These are phyloP conservation scores for Seriola quinqueradiata DNA, from an alignment of 2,113 vertebrate species.

Conservation along the genomic window DNA sequence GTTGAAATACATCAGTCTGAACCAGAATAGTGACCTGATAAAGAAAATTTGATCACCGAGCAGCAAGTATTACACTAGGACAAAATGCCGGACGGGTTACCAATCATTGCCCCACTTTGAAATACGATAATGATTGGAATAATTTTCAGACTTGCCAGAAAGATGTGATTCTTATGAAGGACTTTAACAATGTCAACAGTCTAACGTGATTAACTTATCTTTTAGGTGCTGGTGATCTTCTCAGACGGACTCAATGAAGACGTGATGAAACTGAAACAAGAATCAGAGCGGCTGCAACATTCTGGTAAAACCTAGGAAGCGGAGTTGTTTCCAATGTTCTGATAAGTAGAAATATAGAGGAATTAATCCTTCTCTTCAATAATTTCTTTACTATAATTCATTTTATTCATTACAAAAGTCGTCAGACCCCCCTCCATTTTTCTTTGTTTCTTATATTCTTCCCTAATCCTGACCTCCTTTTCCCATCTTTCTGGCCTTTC, in stretches of 20 bases:
- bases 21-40: too few relatives aligned
- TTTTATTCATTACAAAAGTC: background rate
- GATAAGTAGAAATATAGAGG: background rate
- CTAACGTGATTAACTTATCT: background rate
- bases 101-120: too few relatives aligned
- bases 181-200: background rate
- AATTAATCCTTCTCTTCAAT: background rate
- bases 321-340: background rate
- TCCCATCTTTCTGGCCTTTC: too few relatives aligned
- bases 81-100: too few relatives aligned
- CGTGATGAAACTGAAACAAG: slow-evolving; percentile 68
- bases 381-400: background rate
- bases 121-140: too few relatives aligned
- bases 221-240: slow-evolving; percentile 87
- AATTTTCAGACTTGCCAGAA: background rate
- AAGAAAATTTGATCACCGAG: too few relatives aligned
- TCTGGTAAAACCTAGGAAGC: slow-evolving; percentile 69
- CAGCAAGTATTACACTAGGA: too few relatives aligned
- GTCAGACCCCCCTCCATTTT: too few relatives aligned
- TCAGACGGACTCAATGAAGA: slow-evolving; percentile 87
- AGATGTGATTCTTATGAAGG: too few relatives aligned
- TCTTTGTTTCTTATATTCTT: too few relatives aligned
- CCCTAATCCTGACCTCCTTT: too few relatives aligned
- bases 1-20: background rate
- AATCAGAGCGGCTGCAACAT: slow-evolving; percentile 65